Conservation (phyloP, 2,888 invertebrate genomes). For the Plagodis pulveraria region DNA sequence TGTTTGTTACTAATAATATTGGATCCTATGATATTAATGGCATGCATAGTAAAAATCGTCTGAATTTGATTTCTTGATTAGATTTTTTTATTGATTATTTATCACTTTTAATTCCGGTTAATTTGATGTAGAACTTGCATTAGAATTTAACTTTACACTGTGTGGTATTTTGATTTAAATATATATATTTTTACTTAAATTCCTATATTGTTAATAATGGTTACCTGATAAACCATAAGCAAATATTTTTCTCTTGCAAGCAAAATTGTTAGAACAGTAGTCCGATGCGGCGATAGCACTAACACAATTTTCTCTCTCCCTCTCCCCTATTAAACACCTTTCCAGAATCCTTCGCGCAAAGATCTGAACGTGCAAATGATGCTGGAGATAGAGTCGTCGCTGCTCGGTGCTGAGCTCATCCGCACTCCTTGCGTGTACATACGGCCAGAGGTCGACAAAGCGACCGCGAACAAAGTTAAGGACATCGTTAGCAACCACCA, state of each 20-base stretch:
- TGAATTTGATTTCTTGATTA: no score
- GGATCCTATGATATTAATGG: slow-evolving; percentile 45
- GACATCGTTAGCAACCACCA: slow-evolving; percentile 95
- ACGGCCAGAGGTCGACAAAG: slow-evolving; percentile 93
- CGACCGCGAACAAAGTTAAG: slow-evolving; percentile 91
- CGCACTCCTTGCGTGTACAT: slow-evolving; percentile 92
- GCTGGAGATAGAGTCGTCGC: slow-evolving; percentile 93
- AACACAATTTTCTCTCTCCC: slow-evolving; percentile 47
- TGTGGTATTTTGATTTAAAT: no score
- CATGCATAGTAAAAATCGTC: slow-evolving; percentile 38
- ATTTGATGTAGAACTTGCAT: no score
- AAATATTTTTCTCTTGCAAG: no score
- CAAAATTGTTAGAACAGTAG: no score
- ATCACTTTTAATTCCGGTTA: no score
- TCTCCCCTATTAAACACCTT: slow-evolving; percentile 55
- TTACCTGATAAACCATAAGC: no score
- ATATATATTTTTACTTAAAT: no score
- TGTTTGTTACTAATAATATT: slow-evolving; percentile 59
- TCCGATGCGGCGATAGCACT: slow-evolving; percentile 28
- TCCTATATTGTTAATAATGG: no score
- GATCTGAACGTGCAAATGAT: slow-evolving; percentile 98
- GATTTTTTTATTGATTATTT: no score
- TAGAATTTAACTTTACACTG: no score
- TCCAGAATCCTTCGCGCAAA: slow-evolving; percentile 94
- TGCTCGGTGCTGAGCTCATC: slow-evolving; percentile 92